phyloP scores from a whole-genome alignment of 2,113 vertebrate species.

The Chaetorhynchus papuensis region DNA sequence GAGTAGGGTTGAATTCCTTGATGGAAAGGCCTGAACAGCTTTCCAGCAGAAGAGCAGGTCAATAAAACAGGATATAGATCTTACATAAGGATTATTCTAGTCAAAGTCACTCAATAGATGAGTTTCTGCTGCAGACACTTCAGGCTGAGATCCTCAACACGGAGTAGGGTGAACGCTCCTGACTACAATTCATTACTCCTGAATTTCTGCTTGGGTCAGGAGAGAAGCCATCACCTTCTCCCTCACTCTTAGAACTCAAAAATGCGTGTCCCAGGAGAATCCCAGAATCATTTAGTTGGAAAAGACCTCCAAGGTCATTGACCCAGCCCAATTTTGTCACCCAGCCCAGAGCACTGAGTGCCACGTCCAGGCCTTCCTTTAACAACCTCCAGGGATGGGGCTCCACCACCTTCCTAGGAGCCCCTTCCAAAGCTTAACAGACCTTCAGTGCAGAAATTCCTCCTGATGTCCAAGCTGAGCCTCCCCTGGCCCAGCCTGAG shows the following conservation, averaged over 20 bases:
- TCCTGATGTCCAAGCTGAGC: fast-evolving
- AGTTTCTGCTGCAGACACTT: fast-evolving
- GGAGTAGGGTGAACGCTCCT: neutral
- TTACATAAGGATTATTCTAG: neutral
- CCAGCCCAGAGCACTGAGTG: neutral
- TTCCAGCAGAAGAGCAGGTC: neutral
- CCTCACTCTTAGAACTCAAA: neutral
- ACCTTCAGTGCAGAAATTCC: neutral
- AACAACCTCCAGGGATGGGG: neutral
- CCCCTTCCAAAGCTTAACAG: neutral
- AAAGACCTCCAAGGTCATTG: neutral
- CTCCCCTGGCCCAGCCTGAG: neutral
- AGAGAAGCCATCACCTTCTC: neutral
- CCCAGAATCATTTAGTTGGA: neutral
- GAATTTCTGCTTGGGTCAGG: neutral
- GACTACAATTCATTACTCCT: neutral
- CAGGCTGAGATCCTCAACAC: neutral
- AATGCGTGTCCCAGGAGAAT: neutral
- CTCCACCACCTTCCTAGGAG: neutral
- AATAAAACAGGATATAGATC: neutral
- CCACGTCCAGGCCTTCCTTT: neutral
- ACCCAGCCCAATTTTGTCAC: neutral
- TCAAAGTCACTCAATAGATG: neutral
- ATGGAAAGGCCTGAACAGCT: neutral
- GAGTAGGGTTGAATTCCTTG: neutral